Conservation (phyloP, 2,113 vertebrate species). For the Astur gentilis region DNA sequence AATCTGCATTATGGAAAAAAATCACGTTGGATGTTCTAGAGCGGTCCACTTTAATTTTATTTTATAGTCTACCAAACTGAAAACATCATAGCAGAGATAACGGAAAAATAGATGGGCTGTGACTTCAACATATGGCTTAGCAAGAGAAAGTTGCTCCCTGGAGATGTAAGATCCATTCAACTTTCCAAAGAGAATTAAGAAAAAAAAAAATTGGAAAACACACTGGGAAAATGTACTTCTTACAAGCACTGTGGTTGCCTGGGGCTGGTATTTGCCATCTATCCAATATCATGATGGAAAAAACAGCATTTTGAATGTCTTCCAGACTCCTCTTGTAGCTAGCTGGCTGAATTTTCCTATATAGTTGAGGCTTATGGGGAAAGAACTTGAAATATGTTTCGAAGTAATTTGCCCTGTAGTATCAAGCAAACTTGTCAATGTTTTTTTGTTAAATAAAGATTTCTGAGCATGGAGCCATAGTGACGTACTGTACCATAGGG, state of each 20-base stretch:
- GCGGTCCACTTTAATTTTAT: not conserved
- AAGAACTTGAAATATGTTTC: not conserved
- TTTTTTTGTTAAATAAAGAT: not conserved
- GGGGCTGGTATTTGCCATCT: not conserved
- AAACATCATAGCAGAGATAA: not conserved
- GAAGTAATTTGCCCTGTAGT: not conserved
- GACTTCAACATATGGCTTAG: not conserved
- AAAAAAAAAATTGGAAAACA: not conserved
- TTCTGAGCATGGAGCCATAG: not conserved
- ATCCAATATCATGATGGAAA: not conserved
- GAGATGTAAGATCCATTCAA: not conserved
- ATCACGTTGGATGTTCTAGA: not conserved
- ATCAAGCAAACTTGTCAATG: not conserved
- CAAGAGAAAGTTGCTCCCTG: not conserved
- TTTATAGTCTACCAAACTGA: not conserved
- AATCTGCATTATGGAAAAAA: not conserved
- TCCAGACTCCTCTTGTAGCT: not conserved
- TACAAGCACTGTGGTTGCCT: not conserved
- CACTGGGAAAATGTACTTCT: not conserved
- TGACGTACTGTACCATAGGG: not conserved
- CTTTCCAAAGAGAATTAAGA: not conserved
- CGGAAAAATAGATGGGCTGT: not conserved
- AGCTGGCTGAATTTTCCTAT: not conserved
- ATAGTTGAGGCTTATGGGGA: not conserved
- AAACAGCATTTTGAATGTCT: not conserved